Base-by-base conservation (phyloP, 1,140 invertebrate genomes). In the Zaprionus lachaisei region DNA sequence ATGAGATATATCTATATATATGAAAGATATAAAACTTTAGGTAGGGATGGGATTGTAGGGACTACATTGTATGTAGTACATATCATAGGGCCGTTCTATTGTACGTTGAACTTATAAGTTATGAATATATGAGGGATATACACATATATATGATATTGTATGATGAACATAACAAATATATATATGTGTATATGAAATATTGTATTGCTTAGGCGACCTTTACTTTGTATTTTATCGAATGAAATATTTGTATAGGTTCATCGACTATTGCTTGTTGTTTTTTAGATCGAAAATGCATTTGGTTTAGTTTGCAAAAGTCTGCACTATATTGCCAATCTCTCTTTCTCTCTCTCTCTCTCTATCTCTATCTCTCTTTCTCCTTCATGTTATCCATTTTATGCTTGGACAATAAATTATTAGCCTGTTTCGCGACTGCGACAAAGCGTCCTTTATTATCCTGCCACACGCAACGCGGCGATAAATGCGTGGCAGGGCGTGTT, bases 391-490 rank as follows among this genome's bases (percentile, higher is more conserved):
- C 1, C 5, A 41, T 41, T n/a, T n/a, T 17, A 2, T 47, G n/a
- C 5, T 54, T 37, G 67, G 44, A 11, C 47, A 5, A 51, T 51
- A 51, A 51, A 51, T 51, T 51, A 51, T 51, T 51, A 22, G 47
- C 47, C 20, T 6, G 4, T 14, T 24, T 51, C 47, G 47, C 47
- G 17, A 34, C 69, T 68, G 70, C 65, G 70, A 77, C 75, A 77
- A 73, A 41, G 74, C 70, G 70, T 77, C 78, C 75, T 80, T 77
- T 80, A 80, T 77, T 80, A 80, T 80, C 75, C 78, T 77, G 78
- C 77, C 78, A 73, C 75, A 80, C 78, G 78, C 78, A 80, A 66
- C 74, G 72, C 77, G 74, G 64, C 77, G 64, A 66, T 72, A 54
- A 69, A 69, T 69, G 72, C n/a, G 37, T 64, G 34, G 41, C 55